Conservation (phyloP, 2,797 vertebrate species). For the Saxicola maurus region DNA sequence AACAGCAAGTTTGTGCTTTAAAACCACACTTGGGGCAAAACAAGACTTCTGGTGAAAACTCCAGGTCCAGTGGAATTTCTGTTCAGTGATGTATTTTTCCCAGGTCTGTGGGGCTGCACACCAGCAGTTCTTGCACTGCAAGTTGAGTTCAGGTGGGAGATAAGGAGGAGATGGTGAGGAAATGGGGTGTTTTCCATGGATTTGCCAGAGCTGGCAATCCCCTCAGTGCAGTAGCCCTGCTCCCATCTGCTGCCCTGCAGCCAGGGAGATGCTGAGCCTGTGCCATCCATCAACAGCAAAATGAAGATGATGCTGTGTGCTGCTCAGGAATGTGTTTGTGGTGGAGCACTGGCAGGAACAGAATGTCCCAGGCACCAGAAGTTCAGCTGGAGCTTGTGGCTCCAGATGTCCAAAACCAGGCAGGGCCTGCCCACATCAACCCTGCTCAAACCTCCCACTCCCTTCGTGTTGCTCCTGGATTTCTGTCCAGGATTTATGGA, state of each 20-base stretch:
- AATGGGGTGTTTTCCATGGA: not conserved
- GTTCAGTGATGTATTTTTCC: not conserved
- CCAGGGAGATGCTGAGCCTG: not conserved
- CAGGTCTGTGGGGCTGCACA: not conserved
- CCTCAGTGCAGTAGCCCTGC: accelerated
- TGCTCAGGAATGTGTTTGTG: not conserved
- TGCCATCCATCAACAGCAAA: accelerated
- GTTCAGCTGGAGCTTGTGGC: not conserved
- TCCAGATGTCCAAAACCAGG: too few relatives aligned
- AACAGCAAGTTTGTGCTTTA: not conserved
- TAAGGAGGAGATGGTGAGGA: not conserved
- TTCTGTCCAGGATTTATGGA: not conserved
- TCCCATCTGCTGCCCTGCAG: not conserved
- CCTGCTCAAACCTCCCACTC: not conserved
- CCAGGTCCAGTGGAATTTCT: not conserved
- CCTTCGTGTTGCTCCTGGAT: accelerated
- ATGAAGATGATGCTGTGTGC: not conserved
- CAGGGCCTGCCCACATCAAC: not conserved
- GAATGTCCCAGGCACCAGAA: not conserved
- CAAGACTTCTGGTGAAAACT: not conserved
- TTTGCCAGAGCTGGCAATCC: not conserved
- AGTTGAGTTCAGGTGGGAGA: not conserved
- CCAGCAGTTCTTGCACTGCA: not conserved
- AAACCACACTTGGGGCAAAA: not conserved
- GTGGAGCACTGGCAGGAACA: not conserved